These are phyloP conservation scores for Limnephilus marmoratus DNA, from an alignment of 2,888 invertebrate species.

Conservation along the genomic window DNA sequence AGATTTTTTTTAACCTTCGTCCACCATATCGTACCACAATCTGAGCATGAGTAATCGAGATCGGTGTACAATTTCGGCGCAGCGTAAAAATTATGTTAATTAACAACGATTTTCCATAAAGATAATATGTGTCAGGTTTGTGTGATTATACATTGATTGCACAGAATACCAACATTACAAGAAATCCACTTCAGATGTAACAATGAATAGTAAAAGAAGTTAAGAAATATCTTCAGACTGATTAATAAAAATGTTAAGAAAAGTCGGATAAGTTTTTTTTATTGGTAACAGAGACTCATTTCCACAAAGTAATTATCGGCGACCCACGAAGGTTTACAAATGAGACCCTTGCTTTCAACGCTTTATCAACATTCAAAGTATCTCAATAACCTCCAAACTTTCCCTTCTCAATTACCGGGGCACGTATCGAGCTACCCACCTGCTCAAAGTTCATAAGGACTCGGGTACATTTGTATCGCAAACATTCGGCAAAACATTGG, in stretches of 20 bases:
- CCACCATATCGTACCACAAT: no score
- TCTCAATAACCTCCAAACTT: slow-evolving; percentile 31
- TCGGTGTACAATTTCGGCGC: no score
- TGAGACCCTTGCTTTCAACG: neutral
- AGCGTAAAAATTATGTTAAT: no score
- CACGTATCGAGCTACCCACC: slow-evolving; percentile 16
- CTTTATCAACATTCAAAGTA: slow-evolving; percentile 14
- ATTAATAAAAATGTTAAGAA: neutral
- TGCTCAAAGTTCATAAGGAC: slow-evolving; percentile 31
- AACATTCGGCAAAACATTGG: slow-evolving; percentile 47
- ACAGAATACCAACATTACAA: no score
- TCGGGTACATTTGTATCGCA: slow-evolving; percentile 44
- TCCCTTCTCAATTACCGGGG: slow-evolving; percentile 6
- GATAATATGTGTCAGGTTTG: no score
- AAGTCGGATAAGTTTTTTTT: neutral
- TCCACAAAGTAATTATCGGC: neutral
- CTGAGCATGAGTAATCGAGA: no score
- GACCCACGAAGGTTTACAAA: neutral
- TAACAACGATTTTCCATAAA: no score
- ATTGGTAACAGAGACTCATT: neutral
- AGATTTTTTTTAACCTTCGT: no score
- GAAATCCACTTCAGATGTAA: no score
- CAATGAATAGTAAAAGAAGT: no score
- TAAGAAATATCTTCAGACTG: neutral
- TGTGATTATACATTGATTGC: no score